Base-by-base conservation (phyloP, 2,797 vertebrate species). In the Hybognathus amarus region DNA sequence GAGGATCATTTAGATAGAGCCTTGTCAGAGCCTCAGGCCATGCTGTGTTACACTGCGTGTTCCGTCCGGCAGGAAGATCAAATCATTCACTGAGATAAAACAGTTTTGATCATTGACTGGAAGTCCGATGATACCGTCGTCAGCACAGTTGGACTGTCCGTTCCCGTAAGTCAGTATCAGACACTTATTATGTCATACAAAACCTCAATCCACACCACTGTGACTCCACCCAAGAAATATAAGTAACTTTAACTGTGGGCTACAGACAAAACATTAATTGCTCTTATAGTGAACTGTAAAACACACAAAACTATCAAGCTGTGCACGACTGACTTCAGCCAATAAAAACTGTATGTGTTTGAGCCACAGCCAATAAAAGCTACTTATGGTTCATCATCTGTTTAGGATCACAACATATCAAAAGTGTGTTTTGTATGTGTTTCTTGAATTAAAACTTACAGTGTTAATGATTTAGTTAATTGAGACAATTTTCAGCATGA, bases 101-200 rank as follows among this genome's bases (percentile, higher is more conserved):
- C 40, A 54, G 64, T 81, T 85, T 73, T 85, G 82, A 84, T 84
- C 68, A 79, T 66, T 82, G 84, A 85, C 79, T 70, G 80, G 79
- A 85, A 73, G 56, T 56, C 27, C 2, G 40, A 73, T 61, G 70
- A 33, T 70, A 52, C 30, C 74, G 40, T 79, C 69, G 68, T 54
- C 36, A 33, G 6, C 68, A 83, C 82, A 83, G 82, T 47, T 83
- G 75, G 82, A 83, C 54, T 27, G 81, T 67, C 40, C 52, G 13
- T 77, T 76, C 73, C 82, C 54, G 38, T 68, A 79, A 61, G 67
- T 75, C 61, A 67, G 47, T 50, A 68, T 73, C 50, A 47, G 61
- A 24, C 52, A n/a, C 54, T 47, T 80, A 67, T 68, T 80, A 80
- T 80, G 61, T 80, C 69, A 75, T 4, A 76, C 61, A 69, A 85